phyloP scores from a whole-genome alignment of 2,888 invertebrate species.

The Sepiola atlantica region DNA sequence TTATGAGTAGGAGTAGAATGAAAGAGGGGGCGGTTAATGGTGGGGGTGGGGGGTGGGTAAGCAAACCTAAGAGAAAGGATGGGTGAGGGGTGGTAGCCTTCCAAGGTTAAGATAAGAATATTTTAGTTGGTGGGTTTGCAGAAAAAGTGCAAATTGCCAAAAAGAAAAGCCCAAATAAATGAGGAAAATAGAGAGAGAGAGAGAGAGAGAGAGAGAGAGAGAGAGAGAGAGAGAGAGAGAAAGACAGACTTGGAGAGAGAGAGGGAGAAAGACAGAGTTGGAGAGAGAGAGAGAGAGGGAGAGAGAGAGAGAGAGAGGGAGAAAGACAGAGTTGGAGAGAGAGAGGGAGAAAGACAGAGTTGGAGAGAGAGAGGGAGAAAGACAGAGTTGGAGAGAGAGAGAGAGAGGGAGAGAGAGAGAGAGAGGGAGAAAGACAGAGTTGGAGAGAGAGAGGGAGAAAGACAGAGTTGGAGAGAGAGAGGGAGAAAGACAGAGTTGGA shows the following conservation, averaged over 20 bases:
- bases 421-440: background rate
- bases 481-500: background rate
- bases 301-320: accelerated
- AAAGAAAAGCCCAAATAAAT: background rate
- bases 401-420: background rate
- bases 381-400: background rate
- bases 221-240: background rate
- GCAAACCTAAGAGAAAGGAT: background rate
- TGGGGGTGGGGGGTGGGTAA: background rate
- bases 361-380: background rate
- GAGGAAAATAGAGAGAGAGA: background rate
- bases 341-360: too few species aligned
- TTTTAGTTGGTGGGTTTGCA: background rate
- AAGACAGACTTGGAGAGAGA: background rate
- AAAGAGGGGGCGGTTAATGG: background rate
- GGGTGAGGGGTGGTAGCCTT: background rate
- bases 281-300: accelerated
- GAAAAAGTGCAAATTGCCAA: background rate
- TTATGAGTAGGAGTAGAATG: background rate
- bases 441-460: background rate
- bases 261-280: accelerated
- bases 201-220: background rate
- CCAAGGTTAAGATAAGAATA: background rate
- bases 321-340: too few species aligned
- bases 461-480: background rate